phyloP scores from a whole-genome alignment of 1,140 invertebrate genomes.

The Phortica variegata region DNA sequence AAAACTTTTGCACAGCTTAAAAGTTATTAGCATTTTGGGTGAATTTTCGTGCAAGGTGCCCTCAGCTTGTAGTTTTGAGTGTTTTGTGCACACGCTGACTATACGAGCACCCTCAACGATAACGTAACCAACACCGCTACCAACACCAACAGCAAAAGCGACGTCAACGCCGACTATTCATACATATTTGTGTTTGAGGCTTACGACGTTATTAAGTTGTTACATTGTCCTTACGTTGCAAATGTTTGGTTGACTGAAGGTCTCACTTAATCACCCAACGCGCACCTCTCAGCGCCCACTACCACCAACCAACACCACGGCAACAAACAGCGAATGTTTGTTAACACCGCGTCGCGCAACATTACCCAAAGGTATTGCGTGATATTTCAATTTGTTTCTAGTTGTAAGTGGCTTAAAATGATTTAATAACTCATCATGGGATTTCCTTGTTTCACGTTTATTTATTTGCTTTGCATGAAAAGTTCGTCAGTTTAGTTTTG shows the following conservation, averaged over 20 bases:
- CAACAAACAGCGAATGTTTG: background rate
- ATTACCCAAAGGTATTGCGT: conserved; percentile 51
- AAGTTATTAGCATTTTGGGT: conserved; percentile 47
- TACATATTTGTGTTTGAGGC: conserved; percentile 45
- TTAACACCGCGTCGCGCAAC: background rate
- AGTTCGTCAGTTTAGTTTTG: conserved; percentile 30
- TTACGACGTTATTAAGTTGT: conserved; percentile 55
- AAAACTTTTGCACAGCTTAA: conserved; percentile 42
- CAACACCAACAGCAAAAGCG: conserved; percentile 3
- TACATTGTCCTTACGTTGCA: conserved; percentile 47
- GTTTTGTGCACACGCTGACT: no score
- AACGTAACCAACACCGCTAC: conserved; percentile 31
- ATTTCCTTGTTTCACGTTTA: conserved; percentile 43
- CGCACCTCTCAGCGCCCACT: no score
- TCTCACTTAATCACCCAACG: no score
- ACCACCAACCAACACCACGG: background rate
- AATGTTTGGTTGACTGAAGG: no score
- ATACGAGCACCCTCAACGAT: no score
- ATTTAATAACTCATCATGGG: conserved; percentile 55
- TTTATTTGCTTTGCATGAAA: conserved; percentile 49
- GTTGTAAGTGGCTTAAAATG: conserved; percentile 55
- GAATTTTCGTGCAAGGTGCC: background rate
- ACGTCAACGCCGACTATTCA: conserved; percentile 33
- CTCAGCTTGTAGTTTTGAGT: no score
- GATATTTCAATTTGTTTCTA: conserved; percentile 55